A percentile compares a stretch with the other conserved stretches of the same genome.
phyloP scores from a whole-genome alignment of 2,888 invertebrate species.

The Frankliniella fusca region DNA sequence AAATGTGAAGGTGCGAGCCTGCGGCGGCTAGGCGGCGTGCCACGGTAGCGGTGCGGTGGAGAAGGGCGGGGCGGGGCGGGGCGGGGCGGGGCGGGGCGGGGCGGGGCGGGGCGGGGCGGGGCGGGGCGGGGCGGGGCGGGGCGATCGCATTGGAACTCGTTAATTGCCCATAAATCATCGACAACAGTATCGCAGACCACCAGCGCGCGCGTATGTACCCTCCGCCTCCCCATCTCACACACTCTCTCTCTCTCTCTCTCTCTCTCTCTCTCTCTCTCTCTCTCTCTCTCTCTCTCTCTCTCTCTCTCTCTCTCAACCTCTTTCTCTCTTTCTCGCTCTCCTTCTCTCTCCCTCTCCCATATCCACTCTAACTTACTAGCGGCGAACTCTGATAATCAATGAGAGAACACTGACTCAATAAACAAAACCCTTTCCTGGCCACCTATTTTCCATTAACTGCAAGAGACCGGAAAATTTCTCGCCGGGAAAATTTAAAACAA shows the following conservation, averaged over 20 bases:
- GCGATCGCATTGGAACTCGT: conserved; percentile 19
- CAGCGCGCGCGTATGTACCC: not conserved
- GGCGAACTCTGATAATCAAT: not conserved
- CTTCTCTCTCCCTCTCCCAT: not conserved
- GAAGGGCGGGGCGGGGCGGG: not conserved
- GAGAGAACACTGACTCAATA: not conserved
- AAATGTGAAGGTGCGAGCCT: not conserved
- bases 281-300: not conserved
- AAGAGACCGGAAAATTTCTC: no score
- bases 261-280: not conserved
- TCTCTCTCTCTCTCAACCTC: not conserved
- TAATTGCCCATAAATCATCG: conserved; percentile 19
- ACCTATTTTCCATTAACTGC: no score
- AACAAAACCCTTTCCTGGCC: not conserved
- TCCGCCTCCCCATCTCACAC: not conserved
- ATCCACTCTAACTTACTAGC: not conserved
- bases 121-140: not conserved
- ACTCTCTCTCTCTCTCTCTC: not conserved
- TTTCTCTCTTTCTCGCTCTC: not conserved
- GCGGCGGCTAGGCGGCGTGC: not conserved
- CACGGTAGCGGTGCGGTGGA: no score
- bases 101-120: not conserved
- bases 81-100: not conserved
- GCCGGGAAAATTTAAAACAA: no score
- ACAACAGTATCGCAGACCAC: not conserved